Evolutionary conservation across 2,797 vertebrate species (phyloP).

Genomic region (Sebastes kiyomatsui): DNA sequence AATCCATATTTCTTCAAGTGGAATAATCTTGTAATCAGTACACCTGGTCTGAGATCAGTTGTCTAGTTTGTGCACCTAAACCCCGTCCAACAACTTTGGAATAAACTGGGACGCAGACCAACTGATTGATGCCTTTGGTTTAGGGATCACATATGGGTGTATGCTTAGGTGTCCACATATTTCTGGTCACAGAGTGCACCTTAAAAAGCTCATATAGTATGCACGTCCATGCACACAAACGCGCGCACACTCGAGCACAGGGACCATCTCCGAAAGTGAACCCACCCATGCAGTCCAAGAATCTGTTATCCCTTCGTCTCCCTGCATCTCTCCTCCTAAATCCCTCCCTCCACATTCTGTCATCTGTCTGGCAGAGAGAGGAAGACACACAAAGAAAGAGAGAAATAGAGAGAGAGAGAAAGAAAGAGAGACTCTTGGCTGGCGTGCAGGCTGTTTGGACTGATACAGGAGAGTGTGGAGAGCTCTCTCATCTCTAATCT

Average conservation of each 20-base stretch:
- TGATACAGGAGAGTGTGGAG: constrained; percentile 55
- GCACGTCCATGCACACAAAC: not conserved
- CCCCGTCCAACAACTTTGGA: not conserved
- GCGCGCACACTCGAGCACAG: not conserved
- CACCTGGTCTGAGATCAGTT: not conserved
- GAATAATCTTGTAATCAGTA: not conserved
- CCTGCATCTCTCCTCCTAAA: constrained; percentile 53
- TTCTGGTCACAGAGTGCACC: not conserved
- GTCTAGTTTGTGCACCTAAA: not conserved
- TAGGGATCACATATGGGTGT: not conserved
- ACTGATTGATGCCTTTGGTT: not conserved
- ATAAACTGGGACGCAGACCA: not conserved
- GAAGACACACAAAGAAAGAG: constrained; percentile 8
- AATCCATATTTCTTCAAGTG: too few species aligned
- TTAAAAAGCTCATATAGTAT: constrained; percentile 2
- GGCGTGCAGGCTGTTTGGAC: constrained; percentile 53
- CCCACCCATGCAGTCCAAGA: constrained; percentile 35
- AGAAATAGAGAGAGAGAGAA: constrained; percentile 28
- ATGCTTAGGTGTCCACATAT: not conserved
- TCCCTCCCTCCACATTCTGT: constrained; percentile 66
- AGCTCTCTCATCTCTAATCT: constrained; percentile 58
- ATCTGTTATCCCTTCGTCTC: constrained; percentile 53
- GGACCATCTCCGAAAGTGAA: constrained; percentile 23
- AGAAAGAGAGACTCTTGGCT: constrained; percentile 52
- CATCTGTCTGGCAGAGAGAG: constrained; percentile 53